Conservation (phyloP, 2,888 invertebrate genomes). For the Timema cristinae region DNA sequence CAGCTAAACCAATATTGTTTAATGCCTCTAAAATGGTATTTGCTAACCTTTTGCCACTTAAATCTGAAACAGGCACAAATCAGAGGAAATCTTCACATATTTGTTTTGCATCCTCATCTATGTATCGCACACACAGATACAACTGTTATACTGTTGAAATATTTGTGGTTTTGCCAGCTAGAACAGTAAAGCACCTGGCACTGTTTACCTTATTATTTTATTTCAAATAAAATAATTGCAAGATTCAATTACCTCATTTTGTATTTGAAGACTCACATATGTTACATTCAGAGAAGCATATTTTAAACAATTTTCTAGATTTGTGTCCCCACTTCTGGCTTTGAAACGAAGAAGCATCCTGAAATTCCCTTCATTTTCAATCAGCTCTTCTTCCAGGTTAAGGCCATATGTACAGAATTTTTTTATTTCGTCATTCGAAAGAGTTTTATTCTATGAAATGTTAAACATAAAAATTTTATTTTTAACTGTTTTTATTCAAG, state of each 20-base stretch:
- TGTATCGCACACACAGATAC: constrained; percentile 36
- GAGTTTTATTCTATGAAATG: too few relatives aligned
- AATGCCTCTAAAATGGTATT: constrained; percentile 30
- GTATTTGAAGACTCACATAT: constrained; percentile 15
- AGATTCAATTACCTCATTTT: constrained; percentile 37
- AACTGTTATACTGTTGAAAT: constrained; percentile 36
- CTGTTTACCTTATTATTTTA: constrained; percentile 36
- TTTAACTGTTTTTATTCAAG: too few relatives aligned
- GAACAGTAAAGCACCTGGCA: constrained; percentile 32
- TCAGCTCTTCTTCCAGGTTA: too few relatives aligned
- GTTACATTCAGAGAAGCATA: background rate
- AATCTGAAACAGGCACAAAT: constrained; percentile 34
- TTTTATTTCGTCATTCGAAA: too few relatives aligned
- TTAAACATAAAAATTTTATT: too few relatives aligned
- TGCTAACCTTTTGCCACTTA: constrained; percentile 31
- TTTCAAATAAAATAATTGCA: constrained; percentile 32
- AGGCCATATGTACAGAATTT: too few relatives aligned
- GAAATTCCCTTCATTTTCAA: too few relatives aligned
- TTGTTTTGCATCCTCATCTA: constrained; percentile 21
- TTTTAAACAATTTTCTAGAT: background rate
- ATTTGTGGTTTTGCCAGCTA: constrained; percentile 39
- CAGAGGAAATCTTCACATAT: constrained; percentile 34
- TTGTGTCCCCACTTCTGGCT: too few relatives aligned
- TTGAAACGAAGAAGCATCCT: too few relatives aligned
- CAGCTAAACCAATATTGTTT: constrained; percentile 29